A percentile compares a stretch with the other conserved stretches of the same genome.
Conservation (phyloP, 2,888 invertebrate species). For the Tipula helvola region DNA sequence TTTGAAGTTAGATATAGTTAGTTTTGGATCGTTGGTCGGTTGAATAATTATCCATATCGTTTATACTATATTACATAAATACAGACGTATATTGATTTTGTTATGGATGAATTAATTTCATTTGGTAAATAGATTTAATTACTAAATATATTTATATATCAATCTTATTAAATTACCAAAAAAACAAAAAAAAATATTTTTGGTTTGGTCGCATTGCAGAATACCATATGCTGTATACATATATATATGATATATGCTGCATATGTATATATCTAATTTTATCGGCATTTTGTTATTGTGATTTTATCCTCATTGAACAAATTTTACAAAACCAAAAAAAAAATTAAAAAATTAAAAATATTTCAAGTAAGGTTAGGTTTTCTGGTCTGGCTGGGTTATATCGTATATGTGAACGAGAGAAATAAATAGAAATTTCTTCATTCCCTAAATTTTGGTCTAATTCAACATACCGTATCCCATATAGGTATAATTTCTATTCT, state of each 20-base stretch:
- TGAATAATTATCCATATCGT: not conserved
- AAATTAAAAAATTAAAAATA: not conserved
- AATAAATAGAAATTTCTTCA: not conserved
- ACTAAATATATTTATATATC: not conserved
- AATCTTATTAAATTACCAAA: not conserved
- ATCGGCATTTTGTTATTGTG: not conserved
- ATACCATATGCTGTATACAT: not conserved
- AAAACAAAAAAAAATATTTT: not conserved
- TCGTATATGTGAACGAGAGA: not conserved
- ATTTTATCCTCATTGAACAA: not conserved
- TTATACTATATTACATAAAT: not conserved
- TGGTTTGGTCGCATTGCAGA: not conserved
- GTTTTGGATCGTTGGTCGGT: not conserved
- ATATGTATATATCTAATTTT: not conserved
- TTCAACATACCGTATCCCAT: not conserved
- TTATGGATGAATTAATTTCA: not conserved
- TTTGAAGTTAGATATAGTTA: not conserved
- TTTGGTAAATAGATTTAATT: not conserved
- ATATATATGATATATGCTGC: not conserved
- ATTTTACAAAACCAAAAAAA: not conserved
- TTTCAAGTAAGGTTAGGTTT: not conserved
- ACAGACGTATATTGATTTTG: not conserved
- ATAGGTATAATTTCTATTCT: not conserved
- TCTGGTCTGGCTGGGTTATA: not conserved
- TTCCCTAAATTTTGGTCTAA: not conserved